phyloP scores from a whole-genome alignment of 2,113 vertebrate genomes.

The Fregetta grallaria region DNA sequence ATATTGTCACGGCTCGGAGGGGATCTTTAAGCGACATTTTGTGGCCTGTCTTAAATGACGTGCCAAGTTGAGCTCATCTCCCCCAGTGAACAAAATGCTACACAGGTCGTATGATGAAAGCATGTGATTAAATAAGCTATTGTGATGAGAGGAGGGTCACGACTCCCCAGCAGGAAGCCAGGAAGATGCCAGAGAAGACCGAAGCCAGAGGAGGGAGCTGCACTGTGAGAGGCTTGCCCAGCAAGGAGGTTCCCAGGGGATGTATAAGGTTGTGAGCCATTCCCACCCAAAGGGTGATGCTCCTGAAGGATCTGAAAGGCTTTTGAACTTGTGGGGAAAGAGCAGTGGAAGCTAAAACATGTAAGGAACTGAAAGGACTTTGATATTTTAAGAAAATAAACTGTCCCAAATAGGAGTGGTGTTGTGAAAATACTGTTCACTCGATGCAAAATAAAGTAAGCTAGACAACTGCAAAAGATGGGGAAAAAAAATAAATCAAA shows the following conservation, averaged over 20 bases:
- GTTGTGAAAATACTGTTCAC: neutral
- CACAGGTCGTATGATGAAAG: neutral
- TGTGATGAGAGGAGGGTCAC: neutral
- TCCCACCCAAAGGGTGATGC: neutral
- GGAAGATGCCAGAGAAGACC: neutral
- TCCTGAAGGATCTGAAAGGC: neutral
- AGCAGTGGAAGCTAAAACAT: neutral
- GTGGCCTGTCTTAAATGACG: fast-evolving
- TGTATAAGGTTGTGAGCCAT: neutral
- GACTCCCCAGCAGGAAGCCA: neutral
- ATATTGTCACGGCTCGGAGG: neutral
- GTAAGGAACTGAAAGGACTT: neutral
- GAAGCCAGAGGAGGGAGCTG: neutral
- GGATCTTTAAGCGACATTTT: neutral
- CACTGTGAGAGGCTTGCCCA: neutral
- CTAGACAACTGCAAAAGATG: neutral
- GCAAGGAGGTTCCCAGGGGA: neutral
- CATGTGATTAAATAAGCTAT: neutral
- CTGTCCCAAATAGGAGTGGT: neutral
- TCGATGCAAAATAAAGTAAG: neutral
- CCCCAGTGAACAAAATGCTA: neutral
- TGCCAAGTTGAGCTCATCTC: neutral
- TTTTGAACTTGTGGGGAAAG: neutral
- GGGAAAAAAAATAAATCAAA: neutral
- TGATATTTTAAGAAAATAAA: constrained; percentile 30